Base-by-base conservation (phyloP, 2,797 vertebrate genomes). In the Bryconaethiops microstoma region DNA sequence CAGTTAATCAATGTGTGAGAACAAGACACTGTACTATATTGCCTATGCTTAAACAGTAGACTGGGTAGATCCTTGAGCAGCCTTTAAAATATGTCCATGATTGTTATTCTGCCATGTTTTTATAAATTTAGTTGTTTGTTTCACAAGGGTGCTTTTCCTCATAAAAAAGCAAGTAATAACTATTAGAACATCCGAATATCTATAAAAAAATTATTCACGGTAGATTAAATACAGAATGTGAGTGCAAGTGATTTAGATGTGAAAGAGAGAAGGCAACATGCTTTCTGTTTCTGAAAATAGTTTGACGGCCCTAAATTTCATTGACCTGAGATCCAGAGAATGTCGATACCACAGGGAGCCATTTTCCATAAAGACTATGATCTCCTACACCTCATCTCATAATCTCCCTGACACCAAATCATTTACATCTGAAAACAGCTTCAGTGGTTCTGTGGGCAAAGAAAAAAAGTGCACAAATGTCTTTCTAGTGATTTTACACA, bases 341-440 rank as follows among this genome's bases (percentile, higher is more conserved):
- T n/a, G 54, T 67, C 62, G 54, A 82, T 64, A 40, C 67, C 64
- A 82, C 19, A 42, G 55, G 52, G 35, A 83, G 57, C 45, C 67
- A 74, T 83, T 81, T 83, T 29, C 73, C 69, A 29, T 70, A 63
- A 48, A 76, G 50, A 71, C 71, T 74, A 57, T 72, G 76, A 76
- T 52, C 64, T 80, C 74, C 78, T 83, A 73, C 54, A 42, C 35
- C 48, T 69, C 67, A 17, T 52, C 63, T 5, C 52, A 75, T 69
- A 78, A 70, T 75, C 60, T 57, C 21, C 42, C 68, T 69, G 67
- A 79, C 54, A 39, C 67, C 52, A 35, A 63, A 77, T 74, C 45
- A 77, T 77, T 83, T 72, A 67, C 67, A 85, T 81, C 29, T 79
- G n/a, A 62, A 86, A 69, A 69, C 76, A 54, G 48, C 69, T 63